Conservation (phyloP, 2,888 invertebrate species). For the Tetragnatha montana region DNA sequence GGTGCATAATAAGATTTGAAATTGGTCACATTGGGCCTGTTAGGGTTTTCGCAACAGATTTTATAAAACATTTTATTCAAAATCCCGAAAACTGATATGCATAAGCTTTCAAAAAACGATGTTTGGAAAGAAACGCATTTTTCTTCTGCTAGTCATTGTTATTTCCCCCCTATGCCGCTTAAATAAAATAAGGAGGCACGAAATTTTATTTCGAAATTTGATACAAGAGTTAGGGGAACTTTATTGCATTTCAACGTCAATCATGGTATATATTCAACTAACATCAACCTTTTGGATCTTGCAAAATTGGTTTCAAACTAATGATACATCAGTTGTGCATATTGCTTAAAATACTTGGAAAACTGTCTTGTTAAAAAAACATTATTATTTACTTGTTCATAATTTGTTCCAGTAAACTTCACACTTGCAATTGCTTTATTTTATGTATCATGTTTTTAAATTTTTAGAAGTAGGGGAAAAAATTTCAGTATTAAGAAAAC, state of each 20-base stretch:
- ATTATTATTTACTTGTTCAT: no score
- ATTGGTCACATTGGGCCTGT: slow-evolving; percentile 61
- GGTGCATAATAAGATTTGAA: slow-evolving; percentile 60
- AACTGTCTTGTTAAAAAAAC: no score
- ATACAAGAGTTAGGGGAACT: slow-evolving; percentile 3
- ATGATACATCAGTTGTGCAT: no score
- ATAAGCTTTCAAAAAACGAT: slow-evolving; percentile 51
- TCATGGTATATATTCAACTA: background rate
- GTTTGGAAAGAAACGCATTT: slow-evolving; percentile 35
- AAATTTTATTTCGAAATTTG: slow-evolving; percentile 26
- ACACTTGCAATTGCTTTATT: no score
- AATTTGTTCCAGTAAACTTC: no score
- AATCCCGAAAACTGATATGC: slow-evolving; percentile 65
- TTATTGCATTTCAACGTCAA: slow-evolving; percentile 44
- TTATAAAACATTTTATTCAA: slow-evolving; percentile 66
- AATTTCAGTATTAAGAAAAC: no score
- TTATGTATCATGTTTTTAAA: no score
- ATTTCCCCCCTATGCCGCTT: slow-evolving; percentile 22
- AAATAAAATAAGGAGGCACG: slow-evolving; percentile 23
- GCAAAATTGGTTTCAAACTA: no score
- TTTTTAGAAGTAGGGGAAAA: no score
- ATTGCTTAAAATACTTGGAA: no score
- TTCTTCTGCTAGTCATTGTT: slow-evolving; percentile 24
- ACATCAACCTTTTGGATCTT: background rate
- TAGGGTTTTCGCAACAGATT: slow-evolving; percentile 56